Base-by-base conservation (phyloP, 2,113 vertebrate species). In the Apteryx mantelli region DNA sequence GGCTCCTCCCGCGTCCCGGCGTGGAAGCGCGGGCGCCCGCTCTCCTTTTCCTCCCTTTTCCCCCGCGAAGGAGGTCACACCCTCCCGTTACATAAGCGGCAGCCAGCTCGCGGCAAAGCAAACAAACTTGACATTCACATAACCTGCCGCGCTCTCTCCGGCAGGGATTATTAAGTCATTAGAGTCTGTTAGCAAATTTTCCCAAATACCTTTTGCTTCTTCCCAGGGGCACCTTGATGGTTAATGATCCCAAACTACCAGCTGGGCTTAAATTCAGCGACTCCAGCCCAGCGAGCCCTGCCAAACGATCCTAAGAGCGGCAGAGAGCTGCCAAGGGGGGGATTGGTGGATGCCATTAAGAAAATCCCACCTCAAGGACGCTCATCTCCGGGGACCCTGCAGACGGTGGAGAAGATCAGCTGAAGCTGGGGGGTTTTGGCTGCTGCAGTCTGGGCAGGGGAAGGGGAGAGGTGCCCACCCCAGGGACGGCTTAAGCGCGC, bases 131-230 rank as follows among this genome's bases (percentile, higher is more conserved):
- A 93, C 95, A 95, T 93, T 96, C 94, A 58, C 93, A 38, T 82
- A 97, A 97, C 94, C 97, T 74, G 94, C 91, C 38, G 16, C 4
- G 55, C 93, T 93, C 94, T 50, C 82, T 94, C 93, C 53, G 4
- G 70, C 82, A 82, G 96, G 95, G 90, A 94, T 95, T 89, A 97
- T 95, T 93, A 92, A 97, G 94, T 96, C 95, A 91, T 97, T 96
- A 95, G 94, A 93, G 74, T 52, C 94, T 97, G 92, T 93, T 94
- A 96, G 93, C 91, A 90, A 95, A 90, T 97, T 96, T 95, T 97
- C 95, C 95, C 93, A 91, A 97, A 91, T 97, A 87, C 83, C 88
- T 96, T 78, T 91, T 85, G 86, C 88, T 80, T 96, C 92, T 96
- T 96, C 96, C 94, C 94, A 91, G 94, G 82, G 96, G 97, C 94